Base-by-base conservation (phyloP, 1,140 invertebrate genomes). In the Limonius californicus region DNA sequence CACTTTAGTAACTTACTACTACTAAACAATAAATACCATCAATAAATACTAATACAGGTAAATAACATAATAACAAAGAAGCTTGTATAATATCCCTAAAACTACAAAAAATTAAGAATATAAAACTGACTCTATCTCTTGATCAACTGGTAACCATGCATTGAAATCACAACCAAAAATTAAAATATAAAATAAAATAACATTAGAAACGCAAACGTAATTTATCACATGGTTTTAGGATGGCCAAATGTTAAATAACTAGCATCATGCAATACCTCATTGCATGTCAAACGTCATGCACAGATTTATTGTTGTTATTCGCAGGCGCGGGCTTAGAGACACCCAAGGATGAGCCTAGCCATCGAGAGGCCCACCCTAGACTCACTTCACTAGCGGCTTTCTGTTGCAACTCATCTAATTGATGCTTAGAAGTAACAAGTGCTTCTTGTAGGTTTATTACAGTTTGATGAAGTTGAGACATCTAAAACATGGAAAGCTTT, bases 351-450 rank as follows among this genome's bases (percentile, higher is more conserved):
- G 58, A 47, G 20, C 70, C 71, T 65, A 73, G 70, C 69, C 71
- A 76, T 55, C 72, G 66, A 57, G 68, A 18, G 56, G 69, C 65
- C 72, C 74, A 73, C 32, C 64, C 61, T 18, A 68, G 53, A 75
- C 74, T 74, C 70, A 76, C 74, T 61, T 74, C 72, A 50, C 68
- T 62, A n/a, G 66, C 50, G 30, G 32, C 62, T 60, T 71, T 74
- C 12, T 66, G 62, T 56, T 68, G 60, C 30, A 71, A 42, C 30
- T 68, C 70, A 16, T 74, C 70, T 18, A 74, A 50, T 50, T 74
- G 66, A n/a, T 73, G 68, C 68, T 76, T 76, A 19, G 67, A 61
- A 12, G 43, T 61, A 4, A 74, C 62, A 45, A 76, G 53, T 7
- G 68, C 72, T 30, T 71, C 65, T 66, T 74, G 73, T 7, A 74